phyloP scores from a whole-genome alignment of 30 jellyfish, hydroid and myxozoan genomes.

The Hydractinia symbiolongicarpus region DNA sequence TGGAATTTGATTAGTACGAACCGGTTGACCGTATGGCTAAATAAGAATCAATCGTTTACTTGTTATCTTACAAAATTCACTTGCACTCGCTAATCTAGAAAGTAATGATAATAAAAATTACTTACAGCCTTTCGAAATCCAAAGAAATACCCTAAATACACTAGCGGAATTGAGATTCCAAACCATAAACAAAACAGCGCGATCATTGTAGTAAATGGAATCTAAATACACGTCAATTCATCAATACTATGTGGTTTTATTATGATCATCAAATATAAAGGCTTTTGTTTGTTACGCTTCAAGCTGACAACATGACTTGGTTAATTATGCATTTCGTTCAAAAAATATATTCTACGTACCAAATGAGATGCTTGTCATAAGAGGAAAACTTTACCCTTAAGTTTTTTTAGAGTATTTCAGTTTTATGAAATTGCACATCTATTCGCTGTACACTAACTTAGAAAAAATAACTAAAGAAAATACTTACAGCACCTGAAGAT shows the following conservation, averaged over 20 bases:
- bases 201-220: slow-evolving; percentile 91
- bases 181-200: slow-evolving; percentile 89
- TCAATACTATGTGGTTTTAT: not conserved
- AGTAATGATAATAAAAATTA: no score
- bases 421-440: no score
- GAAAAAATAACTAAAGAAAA: no score
- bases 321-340: no score
- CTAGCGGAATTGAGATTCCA: slow-evolving; percentile 95
- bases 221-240: slow-evolving; percentile 30
- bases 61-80: not conserved
- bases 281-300: no score
- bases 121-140: slow-evolving; percentile 90
- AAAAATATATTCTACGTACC: no score
- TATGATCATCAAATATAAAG: no score
- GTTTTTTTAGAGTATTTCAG: no score
- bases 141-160: slow-evolving; percentile 79
- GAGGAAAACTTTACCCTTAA: no score
- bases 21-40: slow-evolving; percentile 88
- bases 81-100: not conserved
- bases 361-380: no score
- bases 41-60: not conserved
- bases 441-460: no score
- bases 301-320: no score
- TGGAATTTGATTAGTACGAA: slow-evolving; percentile 90
- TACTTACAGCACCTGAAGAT: slow-evolving; percentile 97